phyloP scores from a whole-genome alignment of 2,113 vertebrate species.

The Pituophis catenifer region DNA sequence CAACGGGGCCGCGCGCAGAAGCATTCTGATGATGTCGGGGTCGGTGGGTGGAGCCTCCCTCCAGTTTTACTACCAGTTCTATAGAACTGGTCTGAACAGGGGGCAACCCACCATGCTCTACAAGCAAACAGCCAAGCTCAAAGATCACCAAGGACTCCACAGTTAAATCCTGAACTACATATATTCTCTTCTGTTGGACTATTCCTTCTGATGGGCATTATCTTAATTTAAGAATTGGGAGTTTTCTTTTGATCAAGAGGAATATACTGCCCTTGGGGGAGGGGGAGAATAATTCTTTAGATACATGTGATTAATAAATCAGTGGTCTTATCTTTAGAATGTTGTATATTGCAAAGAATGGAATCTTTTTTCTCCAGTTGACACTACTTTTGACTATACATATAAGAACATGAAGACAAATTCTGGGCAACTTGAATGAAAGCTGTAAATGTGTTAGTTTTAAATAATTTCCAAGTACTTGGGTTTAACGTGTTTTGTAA shows the following conservation, averaged over 20 bases:
- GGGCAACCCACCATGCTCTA: neutral
- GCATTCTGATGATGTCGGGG: too few relatives aligned
- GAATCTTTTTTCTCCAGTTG: neutral
- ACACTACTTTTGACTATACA: neutral
- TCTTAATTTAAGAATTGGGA: neutral
- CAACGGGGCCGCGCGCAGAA: too few relatives aligned
- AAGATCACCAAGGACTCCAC: neutral
- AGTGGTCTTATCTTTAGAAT: neutral
- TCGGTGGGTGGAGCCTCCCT: too few relatives aligned
- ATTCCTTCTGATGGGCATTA: neutral
- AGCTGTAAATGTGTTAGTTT: neutral
- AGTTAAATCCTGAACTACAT: neutral
- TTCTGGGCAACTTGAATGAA: neutral
- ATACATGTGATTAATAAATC: neutral
- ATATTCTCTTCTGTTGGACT: neutral
- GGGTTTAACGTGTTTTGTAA: neutral
- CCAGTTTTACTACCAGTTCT: too few relatives aligned
- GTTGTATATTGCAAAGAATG: neutral
- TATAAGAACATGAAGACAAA: neutral
- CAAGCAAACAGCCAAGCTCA: neutral
- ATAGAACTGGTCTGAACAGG: too few relatives aligned
- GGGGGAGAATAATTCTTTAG: neutral
- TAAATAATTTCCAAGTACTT: neutral
- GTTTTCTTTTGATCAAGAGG: neutral
- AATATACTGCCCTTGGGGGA: neutral